These are phyloP conservation scores for Agelaius phoeniceus DNA, from an alignment of 2,113 vertebrate species.

Conservation along the genomic window DNA sequence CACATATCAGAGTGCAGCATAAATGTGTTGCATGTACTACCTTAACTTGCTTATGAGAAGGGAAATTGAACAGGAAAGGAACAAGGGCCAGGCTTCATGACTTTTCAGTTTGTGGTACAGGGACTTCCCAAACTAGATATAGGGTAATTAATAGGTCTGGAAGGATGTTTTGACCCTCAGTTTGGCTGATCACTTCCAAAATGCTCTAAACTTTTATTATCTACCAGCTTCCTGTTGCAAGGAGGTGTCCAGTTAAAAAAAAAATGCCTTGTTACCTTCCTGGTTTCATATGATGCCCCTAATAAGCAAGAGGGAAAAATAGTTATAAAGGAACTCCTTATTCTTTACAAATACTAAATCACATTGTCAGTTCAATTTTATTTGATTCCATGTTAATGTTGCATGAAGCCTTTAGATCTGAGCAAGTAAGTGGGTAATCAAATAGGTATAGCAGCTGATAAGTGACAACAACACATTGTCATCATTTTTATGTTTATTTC, in stretches of 20 bases:
- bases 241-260: background rate
- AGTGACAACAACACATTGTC: background rate
- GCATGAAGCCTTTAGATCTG: background rate
- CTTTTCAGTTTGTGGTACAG: background rate
- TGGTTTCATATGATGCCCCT: background rate
- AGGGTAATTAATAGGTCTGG: background rate
- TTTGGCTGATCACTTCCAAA: background rate
- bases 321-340: background rate
- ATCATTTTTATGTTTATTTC: background rate
- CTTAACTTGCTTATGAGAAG: background rate
- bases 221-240: background rate
- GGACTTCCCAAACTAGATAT: background rate
- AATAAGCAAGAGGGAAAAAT: background rate
- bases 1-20: background rate
- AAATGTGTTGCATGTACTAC: background rate
- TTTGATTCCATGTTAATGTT: background rate
- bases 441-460: background rate
- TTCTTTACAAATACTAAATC: background rate
- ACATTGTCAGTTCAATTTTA: background rate
- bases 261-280: background rate
- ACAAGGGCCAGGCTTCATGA: background rate
- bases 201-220: background rate
- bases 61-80: background rate
- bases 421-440: background rate
- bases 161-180: background rate